Evolutionary conservation across 2,797 vertebrate genomes (phyloP), one percentile per base, ranked within the genome.

Genomic region (Scomberomorus guttatus): DNA sequence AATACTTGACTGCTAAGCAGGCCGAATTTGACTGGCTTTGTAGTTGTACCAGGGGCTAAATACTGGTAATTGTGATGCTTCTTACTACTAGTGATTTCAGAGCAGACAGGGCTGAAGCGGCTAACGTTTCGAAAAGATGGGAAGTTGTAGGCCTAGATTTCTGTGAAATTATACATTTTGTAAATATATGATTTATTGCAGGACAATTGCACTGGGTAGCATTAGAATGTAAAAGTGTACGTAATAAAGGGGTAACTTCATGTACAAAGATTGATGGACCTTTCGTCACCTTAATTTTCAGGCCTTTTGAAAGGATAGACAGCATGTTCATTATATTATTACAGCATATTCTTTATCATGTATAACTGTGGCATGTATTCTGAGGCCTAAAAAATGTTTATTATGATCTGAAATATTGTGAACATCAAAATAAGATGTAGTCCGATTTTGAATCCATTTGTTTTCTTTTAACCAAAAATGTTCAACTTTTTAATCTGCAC

Each of bases 1-100:
- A 72, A 72, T 62, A 32, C 25, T 22, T 46, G 4, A 50, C 20
- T 72, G 52, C 5, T 10, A 51, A 64, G 24, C 25, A 22, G 61
- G 50, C 52, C 1, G 13, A 52, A 44, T 37, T 25, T 60, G 55
- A 72, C 51, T 25, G 59, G 37, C 20, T 55, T 13, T 62, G 46
- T 72, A 62, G 61, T 79, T 52, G 29, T 56, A 61, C 44, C 25
- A 58, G 58, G 13, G 20, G 50, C 44, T 58, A 32, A 70, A 64
- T 51, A 32, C 50, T 58, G 54, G 42, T 57, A 65, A 54, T 57
- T 76, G 15, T 70, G 24, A 75, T 79, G 37, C 18, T 72, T 32
- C 48, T 70, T 42, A 48, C 15, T 69, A 1, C n/a, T 51, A 55
- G 17, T 48, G 48, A 73, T 71, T 70, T 62, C 20, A 68, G 20